Evolutionary conservation across 2,888 invertebrate genomes (phyloP).

Genomic region (Chromoteleia sp.): DNA sequence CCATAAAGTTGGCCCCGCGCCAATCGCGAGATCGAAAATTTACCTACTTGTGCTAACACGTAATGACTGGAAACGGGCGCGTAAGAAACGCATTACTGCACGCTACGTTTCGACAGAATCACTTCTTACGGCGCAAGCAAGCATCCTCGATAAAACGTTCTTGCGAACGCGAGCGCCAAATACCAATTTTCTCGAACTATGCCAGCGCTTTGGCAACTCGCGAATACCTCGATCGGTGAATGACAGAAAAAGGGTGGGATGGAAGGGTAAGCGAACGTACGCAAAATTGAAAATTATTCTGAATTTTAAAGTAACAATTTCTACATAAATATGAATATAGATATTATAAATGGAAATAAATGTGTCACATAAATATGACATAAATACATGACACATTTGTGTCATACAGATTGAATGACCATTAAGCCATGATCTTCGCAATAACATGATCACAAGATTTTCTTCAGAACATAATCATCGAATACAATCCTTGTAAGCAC

Average conservation of each 20-base stretch:
- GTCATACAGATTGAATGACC: too few species aligned
- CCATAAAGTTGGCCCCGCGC: conserved; percentile 71
- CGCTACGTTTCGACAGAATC: conserved; percentile 70
- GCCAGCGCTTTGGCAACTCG: conserved; percentile 20
- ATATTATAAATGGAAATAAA: too few species aligned
- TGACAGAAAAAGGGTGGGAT: not conserved
- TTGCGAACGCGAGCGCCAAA: conserved; percentile 56
- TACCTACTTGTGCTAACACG: conserved; percentile 79
- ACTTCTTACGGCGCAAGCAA: conserved; percentile 42
- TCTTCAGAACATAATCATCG: too few species aligned
- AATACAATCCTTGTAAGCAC: too few species aligned
- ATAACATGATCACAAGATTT: too few species aligned
- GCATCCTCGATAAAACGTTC: conserved; percentile 47
- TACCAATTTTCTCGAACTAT: conserved; percentile 48
- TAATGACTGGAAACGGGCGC: conserved; percentile 71
- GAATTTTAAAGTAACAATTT: too few species aligned
- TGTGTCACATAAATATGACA: too few species aligned
- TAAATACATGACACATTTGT: too few species aligned
- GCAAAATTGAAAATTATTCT: too few species aligned
- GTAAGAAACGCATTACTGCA: conserved; percentile 78
- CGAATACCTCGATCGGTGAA: conserved; percentile 5
- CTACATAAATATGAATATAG: too few species aligned
- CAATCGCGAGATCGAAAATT: conserved; percentile 76
- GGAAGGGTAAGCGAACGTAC: too few species aligned
- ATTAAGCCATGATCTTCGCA: too few species aligned